These are phyloP conservation scores for Siphamia tubifer DNA, from an alignment of 2,113 vertebrate genomes.

Conservation along the genomic window DNA sequence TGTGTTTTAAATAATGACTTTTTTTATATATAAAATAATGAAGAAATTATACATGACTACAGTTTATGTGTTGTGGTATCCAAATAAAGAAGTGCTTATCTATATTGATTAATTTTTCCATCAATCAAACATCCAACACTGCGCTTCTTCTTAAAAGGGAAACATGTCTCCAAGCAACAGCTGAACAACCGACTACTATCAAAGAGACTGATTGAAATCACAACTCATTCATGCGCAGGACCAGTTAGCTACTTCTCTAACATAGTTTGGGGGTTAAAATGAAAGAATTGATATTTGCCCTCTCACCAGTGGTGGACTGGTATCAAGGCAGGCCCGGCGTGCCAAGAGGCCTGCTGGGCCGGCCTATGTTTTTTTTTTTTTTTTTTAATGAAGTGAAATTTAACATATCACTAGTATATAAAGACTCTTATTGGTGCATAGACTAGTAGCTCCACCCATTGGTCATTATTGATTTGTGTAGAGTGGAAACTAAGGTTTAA, in stretches of 20 bases:
- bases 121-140: conserved; percentile 42
- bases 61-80: conserved; percentile 8
- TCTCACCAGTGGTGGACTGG: no score
- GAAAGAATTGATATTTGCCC: conserved; percentile 37
- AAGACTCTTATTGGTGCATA: no score
- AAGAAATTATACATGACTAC: background rate
- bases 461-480: no score
- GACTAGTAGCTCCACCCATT: no score
- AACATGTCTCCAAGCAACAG: conserved; percentile 38
- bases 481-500: no score
- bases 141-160: conserved; percentile 12
- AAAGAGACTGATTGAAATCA: conserved; percentile 30
- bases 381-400: no score
- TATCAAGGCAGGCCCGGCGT: no score
- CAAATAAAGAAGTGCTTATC: conserved; percentile 14
- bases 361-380: no score
- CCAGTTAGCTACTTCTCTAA: conserved; percentile 18
- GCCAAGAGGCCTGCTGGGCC: no score
- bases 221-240: background rate
- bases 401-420: no score
- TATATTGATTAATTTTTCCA: conserved; percentile 32
- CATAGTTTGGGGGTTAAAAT: conserved; percentile 34
- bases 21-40: background rate
- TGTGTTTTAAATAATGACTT: conserved; percentile 7
- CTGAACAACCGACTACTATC: conserved; percentile 11